Evolutionary conservation across 2,888 invertebrate genomes (phyloP).

Genomic region (Omphaloscelis lunosa): DNA sequence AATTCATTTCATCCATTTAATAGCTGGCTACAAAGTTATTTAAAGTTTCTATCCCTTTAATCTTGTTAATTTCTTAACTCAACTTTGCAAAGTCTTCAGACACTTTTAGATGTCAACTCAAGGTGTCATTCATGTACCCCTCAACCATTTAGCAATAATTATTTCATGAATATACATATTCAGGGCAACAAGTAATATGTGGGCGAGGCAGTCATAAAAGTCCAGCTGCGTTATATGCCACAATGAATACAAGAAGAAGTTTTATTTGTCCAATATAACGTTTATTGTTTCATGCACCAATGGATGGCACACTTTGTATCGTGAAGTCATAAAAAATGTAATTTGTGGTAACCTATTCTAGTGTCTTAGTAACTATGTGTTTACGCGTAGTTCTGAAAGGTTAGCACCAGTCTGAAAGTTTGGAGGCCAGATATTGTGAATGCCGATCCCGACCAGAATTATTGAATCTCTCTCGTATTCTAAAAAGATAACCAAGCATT

Average conservation of each 20-base stretch:
- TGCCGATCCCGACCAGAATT: not conserved
- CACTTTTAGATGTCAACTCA: slow-evolving; percentile 27
- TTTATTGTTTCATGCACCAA: slow-evolving; percentile 67
- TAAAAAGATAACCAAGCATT: not conserved
- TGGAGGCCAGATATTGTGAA: slow-evolving; percentile 22
- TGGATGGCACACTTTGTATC: slow-evolving; percentile 50
- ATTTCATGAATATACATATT: slow-evolving; percentile 70
- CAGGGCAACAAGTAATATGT: slow-evolving; percentile 69
- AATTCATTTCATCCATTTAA: not conserved
- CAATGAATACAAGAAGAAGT: slow-evolving; percentile 71
- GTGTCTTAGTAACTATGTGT: slow-evolving; percentile 12
- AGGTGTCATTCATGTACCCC: slow-evolving; percentile 42
- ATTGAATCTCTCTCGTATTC: slow-evolving; percentile 8
- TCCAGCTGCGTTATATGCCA: slow-evolving; percentile 77
- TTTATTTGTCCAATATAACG: slow-evolving; percentile 70
- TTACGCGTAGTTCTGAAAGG: slow-evolving; percentile 5
- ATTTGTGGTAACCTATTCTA: slow-evolving; percentile 45
- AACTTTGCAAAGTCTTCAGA: slow-evolving; percentile 27
- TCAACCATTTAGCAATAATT: slow-evolving; percentile 56
- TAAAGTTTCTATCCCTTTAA: slow-evolving; percentile 14
- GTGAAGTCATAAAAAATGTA: slow-evolving; percentile 57
- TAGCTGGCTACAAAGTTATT: slow-evolving; percentile 13
- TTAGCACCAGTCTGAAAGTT: slow-evolving; percentile 32
- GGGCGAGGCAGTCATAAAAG: slow-evolving; percentile 74
- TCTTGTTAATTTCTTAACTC: slow-evolving; percentile 34